Conservation (phyloP, 1,140 invertebrate genomes). For the Zaprionus inermis region DNA sequence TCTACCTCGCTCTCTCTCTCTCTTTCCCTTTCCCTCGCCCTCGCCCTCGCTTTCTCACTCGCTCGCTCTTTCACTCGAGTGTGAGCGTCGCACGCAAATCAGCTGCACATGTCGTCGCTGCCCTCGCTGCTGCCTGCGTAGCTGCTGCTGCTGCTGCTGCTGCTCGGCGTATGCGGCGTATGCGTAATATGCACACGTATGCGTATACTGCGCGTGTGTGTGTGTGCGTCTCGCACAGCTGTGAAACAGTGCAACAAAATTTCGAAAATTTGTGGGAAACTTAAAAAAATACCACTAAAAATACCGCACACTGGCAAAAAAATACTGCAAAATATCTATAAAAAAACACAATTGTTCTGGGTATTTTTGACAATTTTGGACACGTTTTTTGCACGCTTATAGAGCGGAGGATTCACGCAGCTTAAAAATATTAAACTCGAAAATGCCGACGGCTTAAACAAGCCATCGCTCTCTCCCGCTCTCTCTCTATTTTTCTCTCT, state of each 20-base stretch:
- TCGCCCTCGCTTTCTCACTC: background rate
- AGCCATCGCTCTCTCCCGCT: too few relatives aligned
- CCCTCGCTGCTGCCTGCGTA: conserved; percentile 46
- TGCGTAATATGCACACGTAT: conserved; percentile 58
- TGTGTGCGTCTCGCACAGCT: conserved; percentile 17
- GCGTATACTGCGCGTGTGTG: background rate
- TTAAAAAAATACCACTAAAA: background rate
- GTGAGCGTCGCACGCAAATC: conserved; percentile 48
- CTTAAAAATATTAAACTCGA: background rate
- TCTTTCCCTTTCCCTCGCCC: conserved; percentile 31
- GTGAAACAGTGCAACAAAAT: conserved; percentile 1
- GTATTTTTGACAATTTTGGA: too few relatives aligned
- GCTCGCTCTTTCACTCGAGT: conserved; percentile 48
- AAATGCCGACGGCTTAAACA: background rate
- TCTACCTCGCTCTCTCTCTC: conserved; percentile 16
- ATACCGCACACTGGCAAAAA: background rate
- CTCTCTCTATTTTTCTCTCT: background rate
- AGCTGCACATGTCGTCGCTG: conserved; percentile 27
- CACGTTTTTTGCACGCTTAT: too few relatives aligned
- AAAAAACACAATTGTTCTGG: too few relatives aligned
- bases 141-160: conserved; percentile 21
- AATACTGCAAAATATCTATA: too few relatives aligned
- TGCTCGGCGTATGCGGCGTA: conserved; percentile 74
- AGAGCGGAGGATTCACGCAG: background rate
- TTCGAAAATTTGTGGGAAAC: too few relatives aligned